Conservation (phyloP, 1,140 invertebrate species). For the Centruroides vittatus region DNA sequence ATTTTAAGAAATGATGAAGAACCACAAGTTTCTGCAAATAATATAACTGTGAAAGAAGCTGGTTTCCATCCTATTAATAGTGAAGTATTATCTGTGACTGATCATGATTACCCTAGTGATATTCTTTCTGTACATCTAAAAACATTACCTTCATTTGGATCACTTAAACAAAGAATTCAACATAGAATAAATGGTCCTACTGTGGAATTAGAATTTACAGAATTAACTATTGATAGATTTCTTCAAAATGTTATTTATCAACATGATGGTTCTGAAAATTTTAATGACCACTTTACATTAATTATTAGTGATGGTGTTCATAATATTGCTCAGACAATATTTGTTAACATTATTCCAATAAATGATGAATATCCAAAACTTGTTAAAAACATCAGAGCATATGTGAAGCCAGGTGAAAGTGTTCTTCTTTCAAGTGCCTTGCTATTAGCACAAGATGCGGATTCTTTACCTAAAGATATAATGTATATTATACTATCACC, state of each 20-base stretch:
- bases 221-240: slow-evolving; percentile 10
- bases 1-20: slow-evolving; percentile 12
- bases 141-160: slow-evolving; percentile 3
- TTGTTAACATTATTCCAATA: slow-evolving; percentile 4
- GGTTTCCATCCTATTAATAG: slow-evolving; percentile 1
- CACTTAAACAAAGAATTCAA: slow-evolving; percentile 7
- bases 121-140: slow-evolving; percentile 6
- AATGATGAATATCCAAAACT: slow-evolving; percentile 12
- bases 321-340: slow-evolving; percentile 1
- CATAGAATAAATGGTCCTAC: slow-evolving; percentile 4
- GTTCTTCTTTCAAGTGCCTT: slow-evolving; percentile 3
- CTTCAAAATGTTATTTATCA: slow-evolving; percentile 9
- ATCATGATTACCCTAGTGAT: slow-evolving; percentile 11
- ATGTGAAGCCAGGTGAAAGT: slow-evolving; percentile 3
- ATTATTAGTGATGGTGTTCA: slow-evolving; percentile 9
- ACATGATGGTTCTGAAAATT: slow-evolving; percentile 11
- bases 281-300: slow-evolving; percentile 4
- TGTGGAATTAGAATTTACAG: slow-evolving; percentile 8
- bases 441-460: slow-evolving; percentile 7
- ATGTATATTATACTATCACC: slow-evolving; percentile 1
- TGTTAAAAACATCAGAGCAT: slow-evolving; percentile 3
- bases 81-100: slow-evolving; percentile 2
- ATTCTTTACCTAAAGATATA: slow-evolving; percentile 4
- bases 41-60: slow-evolving; percentile 9
- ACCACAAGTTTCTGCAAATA: slow-evolving; percentile 2